phyloP scores from a whole-genome alignment of 2,113 vertebrate genomes.

The Rhabdomys dilectus region DNA sequence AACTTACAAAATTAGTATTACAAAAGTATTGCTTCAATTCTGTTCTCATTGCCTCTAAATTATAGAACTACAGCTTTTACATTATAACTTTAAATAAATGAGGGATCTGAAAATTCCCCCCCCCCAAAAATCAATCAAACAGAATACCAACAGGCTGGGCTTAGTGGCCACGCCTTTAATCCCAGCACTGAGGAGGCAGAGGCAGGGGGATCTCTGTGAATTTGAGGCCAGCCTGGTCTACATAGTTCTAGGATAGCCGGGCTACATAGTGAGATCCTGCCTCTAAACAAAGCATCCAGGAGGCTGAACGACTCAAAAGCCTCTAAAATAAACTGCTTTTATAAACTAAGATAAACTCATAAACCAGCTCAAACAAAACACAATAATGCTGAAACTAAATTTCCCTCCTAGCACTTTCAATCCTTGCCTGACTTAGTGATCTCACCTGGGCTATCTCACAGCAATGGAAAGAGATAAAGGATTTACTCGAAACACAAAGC shows the following conservation, averaged over 20 bases:
- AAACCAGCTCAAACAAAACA: neutral
- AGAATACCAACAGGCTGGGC: neutral
- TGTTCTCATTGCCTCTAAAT: constrained; percentile 24
- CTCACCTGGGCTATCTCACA: neutral
- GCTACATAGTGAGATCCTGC: neutral
- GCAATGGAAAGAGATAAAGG: neutral
- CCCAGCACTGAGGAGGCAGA: neutral
- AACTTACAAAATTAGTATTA: neutral
- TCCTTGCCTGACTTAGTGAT: neutral
- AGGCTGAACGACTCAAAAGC: neutral
- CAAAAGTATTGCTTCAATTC: too few species aligned
- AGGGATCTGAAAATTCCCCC: neutral
- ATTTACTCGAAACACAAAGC: constrained; percentile 23
- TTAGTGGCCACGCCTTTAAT: neutral
- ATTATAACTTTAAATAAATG: neutral
- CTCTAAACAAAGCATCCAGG: neutral
- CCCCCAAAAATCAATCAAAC: neutral
- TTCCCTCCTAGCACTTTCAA: neutral
- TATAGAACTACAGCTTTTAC: constrained; percentile 10
- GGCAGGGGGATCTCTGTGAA: neutral
- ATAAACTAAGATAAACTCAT: neutral
- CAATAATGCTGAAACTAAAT: neutral
- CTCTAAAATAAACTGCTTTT: neutral
- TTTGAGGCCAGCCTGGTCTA: neutral
- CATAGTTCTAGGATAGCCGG: neutral